Evolutionary conservation across 2,113 vertebrate genomes (phyloP).

Genomic region (Vulpes vulpes): DNA sequence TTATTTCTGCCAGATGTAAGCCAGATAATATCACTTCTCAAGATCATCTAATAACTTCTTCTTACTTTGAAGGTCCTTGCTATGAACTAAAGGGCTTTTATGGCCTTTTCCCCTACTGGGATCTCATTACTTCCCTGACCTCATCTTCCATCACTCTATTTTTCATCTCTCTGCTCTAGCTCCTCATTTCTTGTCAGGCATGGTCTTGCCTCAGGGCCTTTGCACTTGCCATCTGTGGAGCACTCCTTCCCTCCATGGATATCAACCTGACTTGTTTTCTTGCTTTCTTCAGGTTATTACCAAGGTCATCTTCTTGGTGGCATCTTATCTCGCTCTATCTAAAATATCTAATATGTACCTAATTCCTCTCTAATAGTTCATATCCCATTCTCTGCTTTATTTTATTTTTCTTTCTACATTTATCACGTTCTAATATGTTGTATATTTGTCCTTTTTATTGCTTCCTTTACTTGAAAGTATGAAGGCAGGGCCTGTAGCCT

Average conservation of each 20-base stretch:
- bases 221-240: not conserved
- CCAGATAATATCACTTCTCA: not conserved
- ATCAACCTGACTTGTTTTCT: not conserved
- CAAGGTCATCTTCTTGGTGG: not conserved
- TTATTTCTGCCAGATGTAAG: not conserved
- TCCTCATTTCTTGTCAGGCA: not conserved
- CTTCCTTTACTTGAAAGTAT: not conserved
- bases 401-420: not conserved
- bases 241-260: not conserved
- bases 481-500: not conserved
- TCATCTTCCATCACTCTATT: not conserved
- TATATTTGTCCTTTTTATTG: not conserved
- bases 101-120: too few species aligned
- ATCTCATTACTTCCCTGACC: not conserved
- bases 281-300: not conserved
- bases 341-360: not conserved
- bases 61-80: not conserved
- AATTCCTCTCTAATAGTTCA: not conserved
- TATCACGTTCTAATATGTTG: not conserved
- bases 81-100: not conserved
- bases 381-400: not conserved
- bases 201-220: not conserved
- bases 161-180: not conserved
- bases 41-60: not conserved
- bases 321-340: too few species aligned